phyloP scores from a whole-genome alignment of 2,888 invertebrate species.

The Villa cingulata region DNA sequence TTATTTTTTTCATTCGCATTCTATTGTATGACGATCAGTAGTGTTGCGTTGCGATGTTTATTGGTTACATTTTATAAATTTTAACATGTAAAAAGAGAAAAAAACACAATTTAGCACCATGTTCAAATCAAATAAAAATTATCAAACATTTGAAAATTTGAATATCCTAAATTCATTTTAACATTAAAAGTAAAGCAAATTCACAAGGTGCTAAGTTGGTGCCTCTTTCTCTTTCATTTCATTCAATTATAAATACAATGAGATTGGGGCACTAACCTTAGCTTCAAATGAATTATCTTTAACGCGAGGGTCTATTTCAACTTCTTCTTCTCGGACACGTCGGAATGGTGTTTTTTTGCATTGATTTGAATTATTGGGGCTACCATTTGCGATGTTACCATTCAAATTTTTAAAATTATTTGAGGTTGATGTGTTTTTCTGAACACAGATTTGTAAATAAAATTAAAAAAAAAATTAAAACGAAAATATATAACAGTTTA shows the following conservation, averaged over 20 bases:
- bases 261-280: constrained; percentile 67
- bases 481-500: constrained; percentile 10
- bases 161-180: constrained; percentile 9
- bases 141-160: constrained; percentile 1
- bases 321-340: constrained; percentile 64
- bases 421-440: neutral
- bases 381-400: neutral
- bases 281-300: constrained; percentile 90
- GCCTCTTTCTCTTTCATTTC: constrained; percentile 9
- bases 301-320: constrained; percentile 65
- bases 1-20: constrained; percentile 24
- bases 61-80: constrained; percentile 24
- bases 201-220: constrained; percentile 16
- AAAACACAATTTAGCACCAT: constrained; percentile 38
- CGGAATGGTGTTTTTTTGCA: constrained; percentile 51
- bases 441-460: constrained; percentile 18
- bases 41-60: constrained; percentile 17
- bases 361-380: constrained; percentile 2
- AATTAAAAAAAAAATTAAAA: constrained; percentile 14
- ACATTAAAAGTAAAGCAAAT: constrained; percentile 10
- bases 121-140: constrained; percentile 7
- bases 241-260: constrained; percentile 14
- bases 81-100: constrained; percentile 23
- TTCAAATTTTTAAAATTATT: neutral
- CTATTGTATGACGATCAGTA: constrained; percentile 23